Evolutionary conservation across 2,797 vertebrate species (phyloP).

Genomic region (Sardinella longiceps): DNA sequence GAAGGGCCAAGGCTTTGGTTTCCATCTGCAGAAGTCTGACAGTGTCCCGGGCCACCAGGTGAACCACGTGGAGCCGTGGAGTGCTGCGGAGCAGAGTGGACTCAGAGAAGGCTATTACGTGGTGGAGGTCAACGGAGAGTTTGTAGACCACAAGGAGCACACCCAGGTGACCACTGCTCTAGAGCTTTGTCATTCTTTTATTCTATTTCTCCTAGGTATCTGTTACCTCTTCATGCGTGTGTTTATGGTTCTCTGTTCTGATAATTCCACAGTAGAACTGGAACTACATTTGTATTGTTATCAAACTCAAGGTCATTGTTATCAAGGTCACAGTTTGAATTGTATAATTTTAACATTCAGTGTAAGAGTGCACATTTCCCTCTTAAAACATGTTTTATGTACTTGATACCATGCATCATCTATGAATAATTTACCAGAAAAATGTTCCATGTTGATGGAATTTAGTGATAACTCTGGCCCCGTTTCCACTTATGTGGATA

Average conservation of each 20-base stretch:
- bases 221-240: background rate
- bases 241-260: no score
- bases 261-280: no score
- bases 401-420: no score
- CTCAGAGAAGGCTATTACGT: conserved; percentile 84
- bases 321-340: no score
- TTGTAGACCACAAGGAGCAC: conserved; percentile 77
- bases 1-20: conserved; percentile 80
- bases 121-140: conserved; percentile 86
- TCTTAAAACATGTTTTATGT: no score
- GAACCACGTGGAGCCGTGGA: conserved; percentile 74
- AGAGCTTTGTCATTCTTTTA: background rate
- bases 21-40: conserved; percentile 71
- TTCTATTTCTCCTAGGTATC: background rate
- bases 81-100: conserved; percentile 82
- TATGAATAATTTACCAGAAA: no score
- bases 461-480: background rate
- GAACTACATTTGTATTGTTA: no score
- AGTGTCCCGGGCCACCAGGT: conserved; percentile 71
- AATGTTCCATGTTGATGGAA: background rate
- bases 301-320: no score
- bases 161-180: background rate
- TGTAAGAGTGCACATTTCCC: no score
- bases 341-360: no score
- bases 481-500: no score